Evolutionary conservation across 2,888 invertebrate species (phyloP).

Genomic region (Glyphotaelius pellucidus): DNA sequence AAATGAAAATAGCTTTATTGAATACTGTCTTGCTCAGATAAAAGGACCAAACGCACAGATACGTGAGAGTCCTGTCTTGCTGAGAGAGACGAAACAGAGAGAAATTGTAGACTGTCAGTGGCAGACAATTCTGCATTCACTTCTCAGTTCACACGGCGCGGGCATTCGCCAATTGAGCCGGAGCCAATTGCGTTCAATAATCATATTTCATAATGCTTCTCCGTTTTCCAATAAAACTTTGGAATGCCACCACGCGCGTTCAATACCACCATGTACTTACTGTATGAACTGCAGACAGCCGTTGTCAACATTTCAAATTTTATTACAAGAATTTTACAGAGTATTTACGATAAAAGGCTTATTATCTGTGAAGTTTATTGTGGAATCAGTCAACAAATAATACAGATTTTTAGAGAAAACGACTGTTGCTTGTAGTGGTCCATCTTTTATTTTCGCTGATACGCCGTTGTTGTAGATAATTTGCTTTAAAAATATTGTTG

Average conservation of each 20-base stretch:
- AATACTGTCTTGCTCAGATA: neutral
- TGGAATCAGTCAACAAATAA: too few relatives aligned
- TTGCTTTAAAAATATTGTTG: too few relatives aligned
- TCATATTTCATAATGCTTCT: constrained; percentile 50
- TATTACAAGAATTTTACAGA: neutral
- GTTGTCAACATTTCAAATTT: neutral
- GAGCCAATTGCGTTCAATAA: constrained; percentile 50
- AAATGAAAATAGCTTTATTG: neutral
- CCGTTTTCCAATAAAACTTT: constrained; percentile 22
- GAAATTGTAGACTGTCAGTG: neutral
- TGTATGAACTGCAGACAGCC: neutral
- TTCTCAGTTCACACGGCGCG: neutral
- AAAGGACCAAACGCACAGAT: neutral
- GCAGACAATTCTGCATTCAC: neutral
- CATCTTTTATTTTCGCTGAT: too few relatives aligned
- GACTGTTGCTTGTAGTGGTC: too few relatives aligned
- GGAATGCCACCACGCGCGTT: neutral
- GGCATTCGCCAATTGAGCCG: constrained; percentile 18
- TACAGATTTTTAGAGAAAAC: too few relatives aligned
- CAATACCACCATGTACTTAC: too few relatives aligned
- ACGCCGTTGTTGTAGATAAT: too few relatives aligned
- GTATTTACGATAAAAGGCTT: too few relatives aligned
- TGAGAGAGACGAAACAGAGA: neutral
- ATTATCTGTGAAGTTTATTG: too few relatives aligned
- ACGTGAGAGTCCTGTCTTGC: neutral